Base-by-base conservation (phyloP, 2,797 vertebrate genomes). In the Arnoldichthys spilopterus region DNA sequence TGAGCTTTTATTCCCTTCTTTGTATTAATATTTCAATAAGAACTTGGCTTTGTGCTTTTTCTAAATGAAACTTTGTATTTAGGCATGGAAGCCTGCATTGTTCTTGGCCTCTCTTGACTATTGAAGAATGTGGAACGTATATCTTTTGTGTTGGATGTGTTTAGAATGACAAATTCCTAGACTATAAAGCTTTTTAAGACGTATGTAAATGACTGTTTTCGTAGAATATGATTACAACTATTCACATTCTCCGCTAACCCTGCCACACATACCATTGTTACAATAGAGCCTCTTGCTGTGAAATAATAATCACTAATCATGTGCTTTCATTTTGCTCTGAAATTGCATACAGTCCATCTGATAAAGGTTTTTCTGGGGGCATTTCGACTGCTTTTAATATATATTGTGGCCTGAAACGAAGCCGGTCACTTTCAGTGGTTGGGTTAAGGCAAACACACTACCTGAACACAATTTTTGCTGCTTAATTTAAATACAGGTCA, bases 1-100 rank as follows among this genome's bases (percentile, higher is more conserved):
- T 82, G 72, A 26, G 47, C 37, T 59, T 67, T 70, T 43, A 43
- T 58, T 73, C 51, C 32, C 68, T 20, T 74, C 34, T 71, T 58
- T 74, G 34, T 74, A 58, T 82, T 61, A 80, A 83, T 76, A 81
- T 83, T 85, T 85, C 51, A 83, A 61, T 22, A 22, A 40, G 47
- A 58, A 43, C 61, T 54, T 5, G 13, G 59, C 45, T 72, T 72
- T 47, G 61, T 69, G 26, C 32, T 26, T 59, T 49, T 61, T 73
- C 67, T 76, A 13, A 24, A 26, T 26, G 13, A 53, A 47, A n/a
- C 30, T 66, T 61, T 69, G 26, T 54, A 66, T 70, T 68, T 66
- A 40, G 37, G 18, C 34, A 49, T 63, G 49, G 11, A 72, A 16
- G 8, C 20, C 2, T 11, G 26, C n/a, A 67, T 81, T 58, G 53